A percentile compares a stretch with the other conserved stretches of the same genome.
These are phyloP conservation scores for Chymomyza amoena DNA, from an alignment of 2,888 invertebrate genomes.

Conservation along the genomic window DNA sequence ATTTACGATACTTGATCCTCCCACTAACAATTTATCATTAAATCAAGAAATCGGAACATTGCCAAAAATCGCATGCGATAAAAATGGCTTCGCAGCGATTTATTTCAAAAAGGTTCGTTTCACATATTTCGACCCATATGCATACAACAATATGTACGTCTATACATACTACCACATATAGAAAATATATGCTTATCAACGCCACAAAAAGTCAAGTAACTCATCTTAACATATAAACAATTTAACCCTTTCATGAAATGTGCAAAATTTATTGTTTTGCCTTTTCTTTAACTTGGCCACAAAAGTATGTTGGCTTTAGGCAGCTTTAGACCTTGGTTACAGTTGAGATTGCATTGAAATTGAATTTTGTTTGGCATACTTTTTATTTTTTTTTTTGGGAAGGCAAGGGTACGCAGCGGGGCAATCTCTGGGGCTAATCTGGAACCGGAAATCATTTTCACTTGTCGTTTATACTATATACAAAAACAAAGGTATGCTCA, in stretches of 20 bases:
- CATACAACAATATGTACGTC: neutral
- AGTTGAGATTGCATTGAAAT: constrained; percentile 60
- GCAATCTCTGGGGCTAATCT: constrained; percentile 60
- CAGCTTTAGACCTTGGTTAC: constrained; percentile 17
- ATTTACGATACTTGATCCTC: too few relatives aligned
- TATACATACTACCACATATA: neutral
- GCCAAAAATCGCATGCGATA: too few relatives aligned
- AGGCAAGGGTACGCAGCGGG: constrained; percentile 24
- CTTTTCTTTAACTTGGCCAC: constrained; percentile 2
- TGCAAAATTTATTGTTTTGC: constrained; percentile 53
- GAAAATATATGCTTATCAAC: constrained; percentile 34
- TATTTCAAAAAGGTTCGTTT: too few relatives aligned
- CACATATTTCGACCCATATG: too few relatives aligned
- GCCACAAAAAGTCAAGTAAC: constrained; percentile 45
- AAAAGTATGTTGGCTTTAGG: constrained; percentile 16
- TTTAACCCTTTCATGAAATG: constrained; percentile 8
- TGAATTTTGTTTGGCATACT: constrained; percentile 48
- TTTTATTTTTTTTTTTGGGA: constrained; percentile 9
- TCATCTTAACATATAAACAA: constrained; percentile 29
- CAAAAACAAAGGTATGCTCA: neutral
- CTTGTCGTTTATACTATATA: neutral
- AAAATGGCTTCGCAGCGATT: too few relatives aligned
- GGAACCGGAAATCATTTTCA: constrained; percentile 55
- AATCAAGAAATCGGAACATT: too few relatives aligned
- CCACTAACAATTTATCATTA: too few relatives aligned